Percentiles rank a stretch among this genome's conserved stretches.
phyloP scores from a whole-genome alignment of 1,140 invertebrate genomes.

The Drosophila bocki region DNA sequence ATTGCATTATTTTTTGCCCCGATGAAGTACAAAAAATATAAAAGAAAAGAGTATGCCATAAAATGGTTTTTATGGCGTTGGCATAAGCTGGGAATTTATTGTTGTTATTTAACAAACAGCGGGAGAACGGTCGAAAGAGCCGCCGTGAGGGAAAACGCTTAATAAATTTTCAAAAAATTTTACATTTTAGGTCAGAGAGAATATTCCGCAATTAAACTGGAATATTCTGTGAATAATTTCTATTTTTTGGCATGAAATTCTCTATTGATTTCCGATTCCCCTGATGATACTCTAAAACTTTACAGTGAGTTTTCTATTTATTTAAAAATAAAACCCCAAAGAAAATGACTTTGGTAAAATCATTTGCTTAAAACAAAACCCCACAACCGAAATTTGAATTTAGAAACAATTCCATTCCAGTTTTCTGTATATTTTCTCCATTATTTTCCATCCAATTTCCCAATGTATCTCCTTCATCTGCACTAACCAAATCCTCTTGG shows the following conservation, averaged over 20 bases:
- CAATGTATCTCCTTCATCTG: constrained; percentile 6
- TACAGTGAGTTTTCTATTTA: background rate
- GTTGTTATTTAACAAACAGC: constrained; percentile 38
- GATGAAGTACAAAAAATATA: background rate
- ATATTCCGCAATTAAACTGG: constrained; percentile 19
- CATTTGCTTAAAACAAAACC: background rate
- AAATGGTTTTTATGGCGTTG: constrained; percentile 62
- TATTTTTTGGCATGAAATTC: background rate
- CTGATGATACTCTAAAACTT: background rate
- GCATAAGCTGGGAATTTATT: constrained; percentile 75
- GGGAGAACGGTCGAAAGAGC: background rate
- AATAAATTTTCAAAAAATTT: constrained; percentile 70
- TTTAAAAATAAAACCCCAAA: background rate
- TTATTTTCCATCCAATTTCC: constrained; percentile 4
- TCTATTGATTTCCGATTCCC: background rate
- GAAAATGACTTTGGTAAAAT: background rate
- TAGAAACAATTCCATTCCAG: background rate
- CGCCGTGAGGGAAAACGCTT: constrained; percentile 13
- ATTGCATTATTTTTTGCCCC: constrained; percentile 61
- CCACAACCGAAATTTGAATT: background rate
- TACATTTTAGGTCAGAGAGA: constrained; percentile 8
- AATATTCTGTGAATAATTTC: background rate
- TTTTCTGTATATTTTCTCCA: background rate
- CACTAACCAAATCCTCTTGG: constrained; percentile 18
- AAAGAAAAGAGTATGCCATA: constrained; percentile 55